These are phyloP conservation scores for Scelioninae gen. 1 DNA, from an alignment of 2,888 invertebrate species.

Conservation along the genomic window DNA sequence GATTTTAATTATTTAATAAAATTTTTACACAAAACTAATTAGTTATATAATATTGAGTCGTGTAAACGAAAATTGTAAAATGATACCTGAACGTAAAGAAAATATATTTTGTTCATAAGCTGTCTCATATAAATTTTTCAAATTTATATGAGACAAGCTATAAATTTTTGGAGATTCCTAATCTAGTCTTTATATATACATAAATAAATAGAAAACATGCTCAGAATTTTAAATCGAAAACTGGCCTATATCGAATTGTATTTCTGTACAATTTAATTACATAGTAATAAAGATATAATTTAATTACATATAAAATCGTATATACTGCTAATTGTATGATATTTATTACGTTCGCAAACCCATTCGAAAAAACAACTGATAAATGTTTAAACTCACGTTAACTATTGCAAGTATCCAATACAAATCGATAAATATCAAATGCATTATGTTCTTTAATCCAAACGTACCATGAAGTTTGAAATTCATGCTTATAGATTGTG, in stretches of 20 bases:
- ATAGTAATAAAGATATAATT: conserved; percentile 55
- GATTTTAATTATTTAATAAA: too few species aligned
- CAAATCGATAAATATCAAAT: conserved; percentile 54
- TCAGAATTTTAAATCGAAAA: too few species aligned
- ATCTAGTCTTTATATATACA: too few species aligned
- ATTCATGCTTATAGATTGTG: conserved; percentile 17
- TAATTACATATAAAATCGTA: conserved; percentile 40
- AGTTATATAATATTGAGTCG: too few species aligned
- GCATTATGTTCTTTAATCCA: conserved; percentile 49
- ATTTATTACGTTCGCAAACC: conserved; percentile 39
- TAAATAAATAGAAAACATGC: too few species aligned
- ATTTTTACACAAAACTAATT: too few species aligned
- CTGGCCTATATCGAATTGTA: conserved; percentile 39
- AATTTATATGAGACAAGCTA: too few species aligned
- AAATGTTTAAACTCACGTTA: conserved; percentile 56
- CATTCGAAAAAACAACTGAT: conserved; percentile 50
- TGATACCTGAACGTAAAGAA: too few species aligned
- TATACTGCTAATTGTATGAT: conserved; percentile 23
- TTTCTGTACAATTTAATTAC: conserved; percentile 53
- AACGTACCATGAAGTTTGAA: conserved; percentile 22
- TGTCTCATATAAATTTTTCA: too few species aligned
- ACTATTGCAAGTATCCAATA: conserved; percentile 49
- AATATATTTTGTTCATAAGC: too few species aligned
- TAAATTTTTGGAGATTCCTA: too few species aligned
- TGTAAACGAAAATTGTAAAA: too few species aligned